Evolutionary conservation across 2,113 vertebrate species (phyloP).

Genomic region (Lycocorax pyrrhopterus): DNA sequence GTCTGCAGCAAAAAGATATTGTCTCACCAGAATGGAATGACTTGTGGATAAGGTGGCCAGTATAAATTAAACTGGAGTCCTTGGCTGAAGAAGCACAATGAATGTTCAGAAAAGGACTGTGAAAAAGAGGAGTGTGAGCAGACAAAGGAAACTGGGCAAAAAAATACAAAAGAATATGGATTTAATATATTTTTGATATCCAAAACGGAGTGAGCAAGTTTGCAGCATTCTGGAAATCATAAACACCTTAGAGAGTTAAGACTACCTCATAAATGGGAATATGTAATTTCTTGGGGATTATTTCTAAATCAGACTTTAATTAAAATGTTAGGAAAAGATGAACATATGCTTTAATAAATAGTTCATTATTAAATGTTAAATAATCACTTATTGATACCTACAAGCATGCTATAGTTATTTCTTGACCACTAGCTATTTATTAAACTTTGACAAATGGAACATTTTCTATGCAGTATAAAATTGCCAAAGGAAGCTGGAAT

Average conservation of each 20-base stretch:
- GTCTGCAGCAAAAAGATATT: neutral
- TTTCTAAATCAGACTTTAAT: slow-evolving; percentile 19
- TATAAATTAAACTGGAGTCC: neutral
- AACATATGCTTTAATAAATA: slow-evolving; percentile 6
- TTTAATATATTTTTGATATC: neutral
- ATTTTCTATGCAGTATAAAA: neutral
- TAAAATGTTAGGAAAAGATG: neutral
- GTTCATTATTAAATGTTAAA: neutral
- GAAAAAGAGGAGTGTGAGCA: neutral
- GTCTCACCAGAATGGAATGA: slow-evolving; percentile 20
- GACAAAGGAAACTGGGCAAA: neutral
- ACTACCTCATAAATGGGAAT: neutral
- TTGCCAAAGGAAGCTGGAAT: neutral
- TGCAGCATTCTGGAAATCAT: neutral
- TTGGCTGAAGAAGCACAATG: neutral
- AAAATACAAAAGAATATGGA: neutral
- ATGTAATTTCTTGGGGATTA: neutral
- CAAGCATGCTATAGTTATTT: neutral
- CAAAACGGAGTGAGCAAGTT: neutral
- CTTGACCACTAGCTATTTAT: neutral
- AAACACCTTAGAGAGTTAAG: neutral
- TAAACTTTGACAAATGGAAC: neutral
- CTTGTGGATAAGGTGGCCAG: neutral
- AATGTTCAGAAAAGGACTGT: neutral
- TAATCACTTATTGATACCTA: neutral